Evolutionary conservation across 2,888 invertebrate genomes (phyloP), one percentile per base, ranked within the genome.

Genomic region (Drosophila fulvimacula): DNA sequence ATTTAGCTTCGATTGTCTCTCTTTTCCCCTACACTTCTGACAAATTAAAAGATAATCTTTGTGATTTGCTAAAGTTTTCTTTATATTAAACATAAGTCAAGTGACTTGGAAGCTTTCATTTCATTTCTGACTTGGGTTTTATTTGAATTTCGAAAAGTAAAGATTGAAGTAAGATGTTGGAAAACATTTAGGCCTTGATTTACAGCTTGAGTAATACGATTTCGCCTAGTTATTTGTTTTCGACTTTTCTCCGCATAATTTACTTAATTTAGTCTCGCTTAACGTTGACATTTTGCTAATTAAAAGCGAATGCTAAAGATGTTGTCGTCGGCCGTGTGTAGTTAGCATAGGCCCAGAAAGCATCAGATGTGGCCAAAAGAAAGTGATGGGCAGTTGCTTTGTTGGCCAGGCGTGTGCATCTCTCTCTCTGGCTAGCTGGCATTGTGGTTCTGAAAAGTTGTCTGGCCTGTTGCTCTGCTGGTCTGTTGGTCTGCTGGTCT

Each of bases 381-480:
- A 83, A 83, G 83, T 86, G 83, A 88, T 86, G 81, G 67, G 48
- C 73, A 53, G 69, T 19, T 44, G 72, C 58, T 42, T 34, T 55
- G 38, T 38, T 41, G 68, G 60, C 68, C 61, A n/a, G 17, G 36
- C 30, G 34, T 38, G 11, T 48, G 34, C 38, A 17, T 30, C 17
- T 19, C 32, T 34, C 56, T 41, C n/a, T 27, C 51, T 49, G 49
- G 6, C 39, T 36, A n/a, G n/a, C n/a, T 36, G 17, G 48, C 46
- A 66, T 56, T 66, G 57, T 51, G 73, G 73, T 81, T 84, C 82
- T 82, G 81, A 79, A 82, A 82, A 82, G 82, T 81, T 63, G 82
- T 79, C 79, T 53, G 69, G 88, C 88, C 75, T 79, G 88, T 81
- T 81, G 58, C 44, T 10, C 56, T 44, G 64, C 69, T 21, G 51